Percentiles rank a stretch among this genome's conserved stretches.
Evolutionary conservation across 2,888 invertebrate genomes (phyloP).

Genomic region (Dasysyrphus albostriatus): DNA sequence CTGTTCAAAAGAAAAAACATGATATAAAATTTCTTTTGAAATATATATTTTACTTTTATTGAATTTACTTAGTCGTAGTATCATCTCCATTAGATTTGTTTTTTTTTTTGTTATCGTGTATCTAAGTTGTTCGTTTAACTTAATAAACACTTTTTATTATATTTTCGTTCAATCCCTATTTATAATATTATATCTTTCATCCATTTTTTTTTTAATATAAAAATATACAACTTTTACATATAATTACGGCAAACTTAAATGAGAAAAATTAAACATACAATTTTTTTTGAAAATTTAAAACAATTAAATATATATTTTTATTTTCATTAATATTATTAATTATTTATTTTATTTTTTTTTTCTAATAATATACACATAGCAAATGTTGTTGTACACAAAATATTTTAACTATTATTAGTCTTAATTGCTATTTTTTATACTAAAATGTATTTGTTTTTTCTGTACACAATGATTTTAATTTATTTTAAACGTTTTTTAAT

Average conservation of each 20-base stretch:
- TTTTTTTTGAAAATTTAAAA: constrained; percentile 57
- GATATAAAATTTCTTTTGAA: constrained; percentile 35
- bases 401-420: constrained; percentile 72
- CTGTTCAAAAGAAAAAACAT: background rate
- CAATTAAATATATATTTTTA: constrained; percentile 64
- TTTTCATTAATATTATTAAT: constrained; percentile 40
- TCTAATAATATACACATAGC: constrained; percentile 70
- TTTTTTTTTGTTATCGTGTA: constrained; percentile 51
- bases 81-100: constrained; percentile 32
- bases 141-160: constrained; percentile 46
- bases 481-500: constrained; percentile 49
- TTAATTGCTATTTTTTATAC: constrained; percentile 48
- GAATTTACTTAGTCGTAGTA: constrained; percentile 66
- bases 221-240: constrained; percentile 76
- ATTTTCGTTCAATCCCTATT: constrained; percentile 53
- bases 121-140: constrained; percentile 47
- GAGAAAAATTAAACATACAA: constrained; percentile 62
- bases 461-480: constrained; percentile 67
- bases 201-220: constrained; percentile 64
- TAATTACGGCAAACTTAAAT: constrained; percentile 73
- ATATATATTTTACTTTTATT: constrained; percentile 68
- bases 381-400: constrained; percentile 76
- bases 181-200: constrained; percentile 60
- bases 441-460: constrained; percentile 47
- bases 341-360: constrained; percentile 32